phyloP scores from a whole-genome alignment of 2,888 invertebrate genomes.

The Steinernema scapterisci region DNA sequence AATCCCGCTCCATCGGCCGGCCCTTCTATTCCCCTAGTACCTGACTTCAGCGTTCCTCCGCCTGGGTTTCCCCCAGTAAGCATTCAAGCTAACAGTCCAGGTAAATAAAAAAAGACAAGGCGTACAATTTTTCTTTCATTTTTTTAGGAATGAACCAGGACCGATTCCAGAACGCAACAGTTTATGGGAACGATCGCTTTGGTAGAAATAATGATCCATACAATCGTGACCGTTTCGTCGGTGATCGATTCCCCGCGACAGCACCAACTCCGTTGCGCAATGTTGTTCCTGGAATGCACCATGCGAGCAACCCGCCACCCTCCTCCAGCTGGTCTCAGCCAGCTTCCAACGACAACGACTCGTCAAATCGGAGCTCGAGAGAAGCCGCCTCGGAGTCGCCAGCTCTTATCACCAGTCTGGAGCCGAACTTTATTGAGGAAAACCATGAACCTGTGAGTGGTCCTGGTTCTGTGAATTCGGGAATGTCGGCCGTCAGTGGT shows the following conservation, averaged over 20 bases:
- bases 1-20: not conserved
- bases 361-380: not conserved
- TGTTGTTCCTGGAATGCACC: constrained; percentile 37
- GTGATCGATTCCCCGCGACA: not conserved
- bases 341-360: not conserved
- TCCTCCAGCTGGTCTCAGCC: constrained; percentile 14
- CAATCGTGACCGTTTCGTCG: constrained; percentile 9
- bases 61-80: not conserved
- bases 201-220: not conserved
- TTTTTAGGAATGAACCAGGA: constrained; percentile 1
- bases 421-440: not conserved
- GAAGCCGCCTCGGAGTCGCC: not conserved
- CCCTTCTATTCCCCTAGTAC: not conserved
- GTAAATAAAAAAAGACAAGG: no score
- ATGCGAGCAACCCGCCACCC: constrained; percentile 45
- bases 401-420: not conserved
- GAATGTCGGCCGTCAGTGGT: constrained; percentile 8
- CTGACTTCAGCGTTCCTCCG: constrained; percentile 26
- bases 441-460: constrained; percentile 11
- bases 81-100: constrained; percentile 11
- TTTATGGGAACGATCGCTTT: constrained; percentile 4
- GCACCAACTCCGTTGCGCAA: constrained; percentile 7
- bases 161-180: not conserved
- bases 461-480: not conserved
- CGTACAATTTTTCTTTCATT: no score